Percentiles rank a stretch among this genome's conserved stretches.
These are phyloP conservation scores for Synaphobranchus kaupii DNA, from an alignment of 2,797 vertebrate species.

Conservation along the genomic window DNA sequence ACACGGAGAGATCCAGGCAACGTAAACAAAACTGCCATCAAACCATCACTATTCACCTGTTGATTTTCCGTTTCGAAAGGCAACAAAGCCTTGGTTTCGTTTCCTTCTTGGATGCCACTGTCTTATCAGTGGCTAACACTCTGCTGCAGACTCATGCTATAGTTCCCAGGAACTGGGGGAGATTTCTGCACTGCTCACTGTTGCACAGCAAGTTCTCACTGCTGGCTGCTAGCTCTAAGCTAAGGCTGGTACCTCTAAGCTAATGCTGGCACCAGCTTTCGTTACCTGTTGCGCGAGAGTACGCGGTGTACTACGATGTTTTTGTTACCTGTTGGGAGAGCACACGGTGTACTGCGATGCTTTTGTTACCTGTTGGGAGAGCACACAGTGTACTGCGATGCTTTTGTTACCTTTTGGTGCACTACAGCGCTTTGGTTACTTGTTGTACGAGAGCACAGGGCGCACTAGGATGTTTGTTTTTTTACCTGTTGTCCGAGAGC, in stretches of 20 bases:
- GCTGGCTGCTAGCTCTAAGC: background rate
- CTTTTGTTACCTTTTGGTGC: background rate
- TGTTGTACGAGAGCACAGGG: background rate
- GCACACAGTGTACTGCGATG: too few relatives aligned
- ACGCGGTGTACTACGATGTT: too few relatives aligned
- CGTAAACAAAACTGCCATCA: background rate
- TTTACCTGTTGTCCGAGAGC: conserved; percentile 4
- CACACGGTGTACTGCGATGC: background rate
- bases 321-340: conserved; percentile 5
- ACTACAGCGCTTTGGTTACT: background rate
- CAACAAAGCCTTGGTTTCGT: background rate
- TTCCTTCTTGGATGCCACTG: background rate
- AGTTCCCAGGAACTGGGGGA: background rate
- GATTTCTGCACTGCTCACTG: background rate
- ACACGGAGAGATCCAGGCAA: background rate
- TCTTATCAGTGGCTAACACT: background rate
- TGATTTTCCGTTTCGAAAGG: background rate
- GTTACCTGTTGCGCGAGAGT: background rate
- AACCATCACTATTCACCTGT: background rate
- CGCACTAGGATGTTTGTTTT: too few relatives aligned
- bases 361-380: background rate
- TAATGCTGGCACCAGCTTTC: too few relatives aligned
- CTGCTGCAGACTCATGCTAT: too few relatives aligned
- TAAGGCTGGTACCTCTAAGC: background rate
- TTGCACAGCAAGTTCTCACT: background rate